These are phyloP conservation scores for Lasiommata megera DNA, from an alignment of 2,888 invertebrate species.

Conservation along the genomic window DNA sequence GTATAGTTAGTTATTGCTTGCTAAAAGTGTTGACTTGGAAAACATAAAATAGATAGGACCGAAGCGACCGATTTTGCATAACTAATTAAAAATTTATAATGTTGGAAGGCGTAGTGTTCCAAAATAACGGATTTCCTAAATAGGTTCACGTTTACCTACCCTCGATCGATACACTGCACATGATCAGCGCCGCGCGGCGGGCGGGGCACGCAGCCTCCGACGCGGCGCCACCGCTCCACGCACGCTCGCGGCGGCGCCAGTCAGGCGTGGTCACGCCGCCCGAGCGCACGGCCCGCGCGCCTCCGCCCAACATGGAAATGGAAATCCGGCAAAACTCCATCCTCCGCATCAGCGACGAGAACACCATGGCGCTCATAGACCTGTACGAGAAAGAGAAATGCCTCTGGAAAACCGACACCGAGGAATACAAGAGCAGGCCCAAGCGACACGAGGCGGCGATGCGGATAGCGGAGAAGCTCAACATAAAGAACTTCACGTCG, in stretches of 20 bases:
- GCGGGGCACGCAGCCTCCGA: background rate
- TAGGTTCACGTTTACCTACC: background rate
- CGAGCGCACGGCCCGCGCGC: background rate
- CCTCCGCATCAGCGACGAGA: constrained; percentile 16
- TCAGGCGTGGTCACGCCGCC: constrained; percentile 16
- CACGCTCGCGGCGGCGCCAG: background rate
- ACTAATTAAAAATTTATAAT: too few relatives aligned
- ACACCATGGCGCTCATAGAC: constrained; percentile 40
- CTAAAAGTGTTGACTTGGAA: too few relatives aligned
- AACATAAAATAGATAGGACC: too few relatives aligned
- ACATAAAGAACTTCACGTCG: constrained; percentile 46
- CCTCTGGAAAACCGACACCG: constrained; percentile 47
- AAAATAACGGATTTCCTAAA: background rate
- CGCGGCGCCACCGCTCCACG: background rate
- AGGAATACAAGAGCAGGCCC: constrained; percentile 43
- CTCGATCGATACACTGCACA: too few relatives aligned
- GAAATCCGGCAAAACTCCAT: constrained; percentile 6
- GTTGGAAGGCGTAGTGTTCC: background rate
- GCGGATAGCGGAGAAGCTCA: constrained; percentile 46
- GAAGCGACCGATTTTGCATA: too few relatives aligned
- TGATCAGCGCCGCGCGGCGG: too few relatives aligned
- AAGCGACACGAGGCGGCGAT: constrained; percentile 40
- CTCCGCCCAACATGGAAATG: background rate
- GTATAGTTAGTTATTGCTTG: too few relatives aligned
- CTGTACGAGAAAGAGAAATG: constrained; percentile 48